Conservation (phyloP, 2,797 vertebrate species). For the Xyrichtys novacula region DNA sequence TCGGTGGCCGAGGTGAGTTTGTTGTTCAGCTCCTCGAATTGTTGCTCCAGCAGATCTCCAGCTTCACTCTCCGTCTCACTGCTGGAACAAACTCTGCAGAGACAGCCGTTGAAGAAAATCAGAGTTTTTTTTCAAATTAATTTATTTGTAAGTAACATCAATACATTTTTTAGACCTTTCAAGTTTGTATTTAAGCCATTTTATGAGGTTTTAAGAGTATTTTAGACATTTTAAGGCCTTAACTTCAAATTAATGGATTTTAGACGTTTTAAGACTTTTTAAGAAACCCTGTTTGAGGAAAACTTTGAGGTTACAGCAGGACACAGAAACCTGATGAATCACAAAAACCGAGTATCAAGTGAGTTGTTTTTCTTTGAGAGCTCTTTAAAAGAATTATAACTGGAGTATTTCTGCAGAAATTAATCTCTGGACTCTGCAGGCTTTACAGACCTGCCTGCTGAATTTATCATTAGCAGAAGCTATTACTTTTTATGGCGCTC, state of each 20-base stretch:
- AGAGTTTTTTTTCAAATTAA: too few relatives aligned
- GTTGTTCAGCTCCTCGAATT: slow-evolving; percentile 92
- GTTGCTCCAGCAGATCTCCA: slow-evolving; percentile 93
- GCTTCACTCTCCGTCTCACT: slow-evolving; percentile 97
- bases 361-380: not conserved
- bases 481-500: slow-evolving; percentile 35
- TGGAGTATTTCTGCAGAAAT: not conserved
- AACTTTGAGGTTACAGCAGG: too few relatives aligned
- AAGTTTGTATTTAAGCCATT: too few relatives aligned
- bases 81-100: slow-evolving; percentile 87
- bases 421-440: not conserved
- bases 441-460: not conserved
- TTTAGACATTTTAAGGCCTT: too few relatives aligned
- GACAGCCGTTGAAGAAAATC: not conserved
- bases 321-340: too few relatives aligned
- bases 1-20: slow-evolving; percentile 90
- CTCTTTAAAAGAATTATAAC: not conserved
- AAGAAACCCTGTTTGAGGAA: too few relatives aligned
- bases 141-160: too few relatives aligned
- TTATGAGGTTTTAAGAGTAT: too few relatives aligned
- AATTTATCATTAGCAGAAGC: slow-evolving; percentile 23
- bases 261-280: too few relatives aligned
- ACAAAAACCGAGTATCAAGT: too few relatives aligned
- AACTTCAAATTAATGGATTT: too few relatives aligned
- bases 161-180: too few relatives aligned